Evolutionary conservation across 2,888 invertebrate species (phyloP).

Genomic region (Monochamus alternatus): DNA sequence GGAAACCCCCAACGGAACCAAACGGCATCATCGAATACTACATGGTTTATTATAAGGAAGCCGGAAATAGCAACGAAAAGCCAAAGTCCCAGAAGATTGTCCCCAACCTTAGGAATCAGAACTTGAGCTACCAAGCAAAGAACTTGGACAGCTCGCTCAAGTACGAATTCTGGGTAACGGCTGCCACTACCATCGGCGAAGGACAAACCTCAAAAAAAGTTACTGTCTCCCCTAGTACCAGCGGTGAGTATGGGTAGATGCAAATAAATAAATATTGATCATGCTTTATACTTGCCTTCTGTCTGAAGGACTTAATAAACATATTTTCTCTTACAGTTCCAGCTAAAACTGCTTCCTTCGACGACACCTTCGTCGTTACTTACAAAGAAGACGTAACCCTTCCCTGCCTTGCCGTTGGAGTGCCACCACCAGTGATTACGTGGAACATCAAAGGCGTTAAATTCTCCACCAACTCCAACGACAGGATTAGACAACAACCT

Average conservation of each 20-base stretch:
- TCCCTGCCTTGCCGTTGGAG: slow-evolving; percentile 93
- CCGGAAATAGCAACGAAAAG: slow-evolving; percentile 69
- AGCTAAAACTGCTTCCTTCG: slow-evolving; percentile 95
- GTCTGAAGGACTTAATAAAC: not conserved
- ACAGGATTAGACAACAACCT: slow-evolving; percentile 87
- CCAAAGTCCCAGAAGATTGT: slow-evolving; percentile 85
- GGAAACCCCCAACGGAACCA: slow-evolving; percentile 93
- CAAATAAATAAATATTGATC: too few species aligned
- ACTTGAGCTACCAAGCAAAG: slow-evolving; percentile 88
- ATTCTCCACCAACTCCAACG: slow-evolving; percentile 85
- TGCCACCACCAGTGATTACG: slow-evolving; percentile 89
- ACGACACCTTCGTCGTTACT: slow-evolving; percentile 92
- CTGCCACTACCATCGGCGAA: slow-evolving; percentile 94
- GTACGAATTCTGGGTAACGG: slow-evolving; percentile 96
- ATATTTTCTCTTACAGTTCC: slow-evolving; percentile 76
- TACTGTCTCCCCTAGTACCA: slow-evolving; percentile 85
- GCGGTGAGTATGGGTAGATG: slow-evolving; percentile 73
- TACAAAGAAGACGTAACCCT: slow-evolving; percentile 94
- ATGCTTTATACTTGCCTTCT: too few species aligned
- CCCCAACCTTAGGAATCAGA: slow-evolving; percentile 78
- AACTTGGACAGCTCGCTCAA: slow-evolving; percentile 86
- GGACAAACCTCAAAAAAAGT: slow-evolving; percentile 93
- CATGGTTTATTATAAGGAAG: slow-evolving; percentile 87
- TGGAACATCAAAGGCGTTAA: slow-evolving; percentile 91
- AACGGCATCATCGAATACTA: slow-evolving; percentile 96